phyloP scores from a whole-genome alignment of 2,888 invertebrate species.

The Chrysopilus asiliformis region DNA sequence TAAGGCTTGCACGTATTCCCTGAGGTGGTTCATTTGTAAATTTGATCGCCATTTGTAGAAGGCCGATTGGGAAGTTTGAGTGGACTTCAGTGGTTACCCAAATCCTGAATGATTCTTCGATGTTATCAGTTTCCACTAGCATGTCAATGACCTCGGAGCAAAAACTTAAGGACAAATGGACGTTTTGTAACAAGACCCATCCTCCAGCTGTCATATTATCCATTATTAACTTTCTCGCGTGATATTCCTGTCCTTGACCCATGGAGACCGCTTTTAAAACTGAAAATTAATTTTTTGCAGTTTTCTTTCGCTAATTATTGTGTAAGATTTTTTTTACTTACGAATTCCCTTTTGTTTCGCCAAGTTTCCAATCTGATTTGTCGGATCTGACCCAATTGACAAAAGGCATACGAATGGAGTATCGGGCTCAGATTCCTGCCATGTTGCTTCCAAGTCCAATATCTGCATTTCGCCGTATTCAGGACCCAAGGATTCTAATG shows the following conservation, averaged over 20 bases:
- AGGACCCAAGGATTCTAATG: constrained; percentile 66
- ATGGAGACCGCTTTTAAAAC: constrained; percentile 80
- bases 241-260: constrained; percentile 92
- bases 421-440: constrained; percentile 77
- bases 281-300: no score
- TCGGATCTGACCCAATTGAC: constrained; percentile 92
- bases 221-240: constrained; percentile 68
- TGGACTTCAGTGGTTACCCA: constrained; percentile 96
- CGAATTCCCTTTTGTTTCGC: constrained; percentile 77
- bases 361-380: constrained; percentile 76
- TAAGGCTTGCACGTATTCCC: constrained; percentile 86
- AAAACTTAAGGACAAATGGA: constrained; percentile 89
- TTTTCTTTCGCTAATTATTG: no score
- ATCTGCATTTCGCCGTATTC: constrained; percentile 88
- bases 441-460: constrained; percentile 78
- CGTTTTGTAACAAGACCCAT: constrained; percentile 92
- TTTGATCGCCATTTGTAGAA: constrained; percentile 84
- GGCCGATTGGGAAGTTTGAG: constrained; percentile 80
- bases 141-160: constrained; percentile 86
- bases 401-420: constrained; percentile 85
- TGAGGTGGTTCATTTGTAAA: constrained; percentile 97
- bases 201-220: constrained; percentile 70
- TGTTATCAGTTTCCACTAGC: constrained; percentile 67
- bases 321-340: constrained; percentile 36
- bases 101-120: constrained; percentile 71